phyloP scores from a whole-genome alignment of 2,113 vertebrate species.

The Pollachius pollachius region DNA sequence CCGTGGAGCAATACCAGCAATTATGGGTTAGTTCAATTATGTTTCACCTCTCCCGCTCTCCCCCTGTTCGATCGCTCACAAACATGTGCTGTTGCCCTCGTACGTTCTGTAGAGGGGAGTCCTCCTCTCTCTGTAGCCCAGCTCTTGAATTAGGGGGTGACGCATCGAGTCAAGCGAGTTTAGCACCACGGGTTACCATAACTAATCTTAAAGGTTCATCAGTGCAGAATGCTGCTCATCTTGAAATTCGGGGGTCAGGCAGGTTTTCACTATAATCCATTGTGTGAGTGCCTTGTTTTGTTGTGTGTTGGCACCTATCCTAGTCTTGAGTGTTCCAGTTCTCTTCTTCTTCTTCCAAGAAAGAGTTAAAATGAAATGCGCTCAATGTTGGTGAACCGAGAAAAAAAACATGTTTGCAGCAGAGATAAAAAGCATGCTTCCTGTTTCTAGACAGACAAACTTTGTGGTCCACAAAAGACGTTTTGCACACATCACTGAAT shows the following conservation, averaged over 20 bases:
- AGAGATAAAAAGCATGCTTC: constrained; percentile 52
- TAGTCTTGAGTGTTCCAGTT: background rate
- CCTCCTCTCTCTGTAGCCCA: background rate
- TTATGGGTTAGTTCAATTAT: constrained; percentile 30
- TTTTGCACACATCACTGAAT: constrained; percentile 26
- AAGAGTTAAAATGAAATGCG: constrained; percentile 12
- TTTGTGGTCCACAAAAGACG: constrained; percentile 22
- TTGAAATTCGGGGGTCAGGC: constrained; percentile 37
- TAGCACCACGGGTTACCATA: no score
- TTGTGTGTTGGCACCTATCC: background rate
- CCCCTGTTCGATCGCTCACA: constrained; percentile 5
- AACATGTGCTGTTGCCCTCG: constrained; percentile 20
- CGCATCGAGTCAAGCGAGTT: constrained; percentile 11
- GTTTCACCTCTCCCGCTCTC: background rate
- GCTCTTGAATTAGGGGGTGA: background rate
- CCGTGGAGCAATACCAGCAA: constrained; percentile 54
- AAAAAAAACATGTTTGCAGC: constrained; percentile 22
- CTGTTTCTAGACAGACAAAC: constrained; percentile 63
- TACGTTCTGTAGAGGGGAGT: no score
- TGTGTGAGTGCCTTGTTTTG: constrained; percentile 35
- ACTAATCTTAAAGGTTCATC: constrained; percentile 29
- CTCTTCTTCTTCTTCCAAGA: constrained; percentile 3
- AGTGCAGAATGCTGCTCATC: constrained; percentile 51
- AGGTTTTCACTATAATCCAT: constrained; percentile 26
- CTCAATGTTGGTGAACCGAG: constrained; percentile 1